phyloP scores from a whole-genome alignment of 2,113 vertebrate species.

The Chinchilla lanigera region DNA sequence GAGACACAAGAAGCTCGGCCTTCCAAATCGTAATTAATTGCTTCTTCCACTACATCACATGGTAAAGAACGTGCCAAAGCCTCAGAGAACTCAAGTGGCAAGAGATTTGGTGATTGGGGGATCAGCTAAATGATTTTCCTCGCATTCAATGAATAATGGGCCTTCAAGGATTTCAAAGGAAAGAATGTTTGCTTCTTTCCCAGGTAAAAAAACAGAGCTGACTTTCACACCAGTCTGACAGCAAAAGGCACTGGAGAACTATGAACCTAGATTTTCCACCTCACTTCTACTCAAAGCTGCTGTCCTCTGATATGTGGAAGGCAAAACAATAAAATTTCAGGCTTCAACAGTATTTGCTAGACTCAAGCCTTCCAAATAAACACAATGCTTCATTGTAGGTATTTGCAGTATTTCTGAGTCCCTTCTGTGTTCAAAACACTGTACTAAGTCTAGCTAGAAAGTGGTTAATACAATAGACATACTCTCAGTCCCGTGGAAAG shows the following conservation, averaged over 20 bases:
- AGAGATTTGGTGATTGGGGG: neutral
- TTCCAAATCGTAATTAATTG: constrained; percentile 56
- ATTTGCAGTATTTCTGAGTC: neutral
- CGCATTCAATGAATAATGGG: constrained; percentile 42
- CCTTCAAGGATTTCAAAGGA: constrained; percentile 50
- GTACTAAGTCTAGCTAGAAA: constrained; percentile 5
- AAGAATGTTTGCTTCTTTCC: constrained; percentile 39
- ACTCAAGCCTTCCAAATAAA: constrained; percentile 36
- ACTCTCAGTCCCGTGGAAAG: neutral
- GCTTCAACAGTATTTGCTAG: neutral
- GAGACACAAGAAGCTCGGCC: neutral
- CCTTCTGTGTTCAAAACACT: neutral
- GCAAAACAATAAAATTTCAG: constrained; percentile 40
- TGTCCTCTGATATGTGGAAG: neutral
- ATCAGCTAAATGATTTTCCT: constrained; percentile 51
- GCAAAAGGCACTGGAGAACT: constrained; percentile 29
- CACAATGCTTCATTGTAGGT: neutral
- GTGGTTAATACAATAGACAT: constrained; percentile 10
- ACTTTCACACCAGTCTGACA: constrained; percentile 36
- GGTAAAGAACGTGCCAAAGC: neutral
- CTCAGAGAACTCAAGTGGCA: neutral
- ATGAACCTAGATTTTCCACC: neutral
- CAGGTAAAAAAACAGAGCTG: neutral
- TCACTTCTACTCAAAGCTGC: constrained; percentile 31
- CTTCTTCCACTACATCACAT: constrained; percentile 32